Evolutionary conservation across 2,797 vertebrate species (phyloP), one percentile per base, ranked within the genome.

Genomic region (Astyanax mexicanus): DNA sequence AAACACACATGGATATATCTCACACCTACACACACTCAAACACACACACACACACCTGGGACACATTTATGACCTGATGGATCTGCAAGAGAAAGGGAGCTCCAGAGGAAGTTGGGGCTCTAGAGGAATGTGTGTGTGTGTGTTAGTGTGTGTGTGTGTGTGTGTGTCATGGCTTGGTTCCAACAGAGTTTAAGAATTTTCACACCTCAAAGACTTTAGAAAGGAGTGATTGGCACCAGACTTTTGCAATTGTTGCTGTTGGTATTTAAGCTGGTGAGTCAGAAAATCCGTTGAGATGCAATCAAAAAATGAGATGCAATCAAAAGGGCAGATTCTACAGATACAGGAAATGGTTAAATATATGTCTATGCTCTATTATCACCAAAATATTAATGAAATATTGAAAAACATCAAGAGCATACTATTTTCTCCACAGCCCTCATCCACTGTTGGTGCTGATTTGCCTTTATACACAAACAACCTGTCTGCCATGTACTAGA

Each of bases 21-120:
- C 17, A 60, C 42, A 61, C 70, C 35, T 6, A 72, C 54, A 72
- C 6, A 75, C 19, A 40, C 15, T 29, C 17, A 57, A 38, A 57
- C 54, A 57, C 52, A 57, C 65, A 40, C 0, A 23, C 89, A 92
- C 89, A 92, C 88, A 92, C 89, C 87, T 90, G 88, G 91, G 87
- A 89, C 86, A 83, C 83, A 91, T 94, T 94, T 94, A 91, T 84
- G 75, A 84, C 49, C 44, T 80, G 79, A 86, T 67, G 67, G 77
- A 83, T 83, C 79, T 81, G 40, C 69, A 70, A 84, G 74, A 88
- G 87, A 86, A 92, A 90, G 85, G 74, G 82, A 84, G 81, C 84
- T 88, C 84, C 90, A 85, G 91, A 86, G 75, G 83, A 85, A 82
- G 85, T 86, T 84, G 57, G 54, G 5, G 15, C 61, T 66, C 64